Evolutionary conservation across 2,888 invertebrate genomes (phyloP).

Genomic region (Eudemis profundana): DNA sequence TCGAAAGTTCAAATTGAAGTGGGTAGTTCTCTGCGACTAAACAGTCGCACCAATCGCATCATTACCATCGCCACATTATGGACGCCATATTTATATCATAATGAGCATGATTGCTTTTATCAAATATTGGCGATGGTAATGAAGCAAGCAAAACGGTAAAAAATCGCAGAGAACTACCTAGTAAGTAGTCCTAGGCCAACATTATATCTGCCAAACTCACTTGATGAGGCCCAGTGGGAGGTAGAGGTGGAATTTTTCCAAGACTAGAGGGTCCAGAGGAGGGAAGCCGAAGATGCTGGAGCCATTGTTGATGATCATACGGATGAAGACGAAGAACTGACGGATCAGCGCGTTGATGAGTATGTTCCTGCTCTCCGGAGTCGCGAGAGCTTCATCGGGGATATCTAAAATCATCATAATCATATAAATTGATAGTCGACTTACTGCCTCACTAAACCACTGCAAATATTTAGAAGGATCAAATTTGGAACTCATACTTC

Average conservation of each 20-base stretch:
- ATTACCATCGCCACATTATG: no score
- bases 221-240: slow-evolving; percentile 70
- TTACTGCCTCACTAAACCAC: no score
- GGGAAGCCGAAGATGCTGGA: slow-evolving; percentile 63
- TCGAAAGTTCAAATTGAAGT: no score
- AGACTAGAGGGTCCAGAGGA: slow-evolving; percentile 66
- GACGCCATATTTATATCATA: no score
- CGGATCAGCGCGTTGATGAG: slow-evolving; percentile 64
- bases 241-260: slow-evolving; percentile 58
- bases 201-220: slow-evolving; percentile 57
- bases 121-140: no score
- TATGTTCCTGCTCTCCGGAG: slow-evolving; percentile 52
- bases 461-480: no score
- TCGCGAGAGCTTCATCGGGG: slow-evolving; percentile 20
- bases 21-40: no score
- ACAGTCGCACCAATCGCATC: no score
- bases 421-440: slow-evolving; percentile 10
- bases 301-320: slow-evolving; percentile 67
- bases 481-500: no score
- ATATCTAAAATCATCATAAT: slow-evolving; percentile 44
- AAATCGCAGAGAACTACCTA: no score
- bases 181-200: no score
- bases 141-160: not conserved
- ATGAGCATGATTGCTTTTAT: no score
- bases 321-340: slow-evolving; percentile 62